These are phyloP conservation scores for Erpornis zantholeuca DNA, from an alignment of 2,113 vertebrate genomes.

Conservation along the genomic window DNA sequence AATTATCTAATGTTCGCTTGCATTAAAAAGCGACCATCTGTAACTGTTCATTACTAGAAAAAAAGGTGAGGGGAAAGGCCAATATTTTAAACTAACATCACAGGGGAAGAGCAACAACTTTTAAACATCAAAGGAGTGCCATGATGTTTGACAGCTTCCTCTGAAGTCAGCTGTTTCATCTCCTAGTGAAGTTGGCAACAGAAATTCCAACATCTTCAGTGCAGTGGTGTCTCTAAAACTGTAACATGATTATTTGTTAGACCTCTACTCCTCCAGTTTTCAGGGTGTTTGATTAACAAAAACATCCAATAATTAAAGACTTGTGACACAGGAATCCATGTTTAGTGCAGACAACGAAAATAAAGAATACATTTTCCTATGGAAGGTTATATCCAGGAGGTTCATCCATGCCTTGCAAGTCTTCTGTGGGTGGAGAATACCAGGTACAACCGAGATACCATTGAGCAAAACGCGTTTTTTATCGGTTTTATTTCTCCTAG, in stretches of 20 bases:
- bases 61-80: not conserved
- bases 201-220: constrained; percentile 20
- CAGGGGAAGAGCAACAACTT: constrained; percentile 29
- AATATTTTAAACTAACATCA: constrained; percentile 46
- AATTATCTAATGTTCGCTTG: constrained; percentile 63
- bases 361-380: not conserved
- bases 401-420: not conserved
- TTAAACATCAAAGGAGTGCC: constrained; percentile 40
- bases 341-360: not conserved
- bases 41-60: constrained; percentile 59
- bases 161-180: constrained; percentile 29
- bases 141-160: constrained; percentile 39
- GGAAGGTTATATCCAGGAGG: not conserved
- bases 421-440: not conserved
- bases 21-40: constrained; percentile 59
- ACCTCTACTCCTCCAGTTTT: not conserved
- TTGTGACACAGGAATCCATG: not conserved
- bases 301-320: not conserved
- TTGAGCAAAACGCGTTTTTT: not conserved
- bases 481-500: constrained; percentile 60
- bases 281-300: not conserved
- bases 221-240: constrained; percentile 23
- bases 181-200: constrained; percentile 27
- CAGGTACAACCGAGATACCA: constrained; percentile 46
- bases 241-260: not conserved